A percentile compares a stretch with the other conserved stretches of the same genome.
These are phyloP conservation scores for Vireo griseus DNA, from an alignment of 2,797 vertebrate genomes.

Conservation along the genomic window DNA sequence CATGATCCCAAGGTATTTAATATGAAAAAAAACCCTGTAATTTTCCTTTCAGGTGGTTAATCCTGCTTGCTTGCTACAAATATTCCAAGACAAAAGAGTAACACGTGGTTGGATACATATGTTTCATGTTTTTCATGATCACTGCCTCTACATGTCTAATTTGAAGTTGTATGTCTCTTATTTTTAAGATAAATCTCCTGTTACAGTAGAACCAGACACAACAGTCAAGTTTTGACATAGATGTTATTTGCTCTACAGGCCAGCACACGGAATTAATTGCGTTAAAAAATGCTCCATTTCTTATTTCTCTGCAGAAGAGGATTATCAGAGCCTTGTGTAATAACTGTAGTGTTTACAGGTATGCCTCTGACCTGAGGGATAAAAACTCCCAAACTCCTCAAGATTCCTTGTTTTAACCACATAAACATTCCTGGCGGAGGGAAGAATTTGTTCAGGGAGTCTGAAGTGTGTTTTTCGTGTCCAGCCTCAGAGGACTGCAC, in stretches of 20 bases:
- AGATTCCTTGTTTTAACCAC: neutral
- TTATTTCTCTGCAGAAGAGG: neutral
- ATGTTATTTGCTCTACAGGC: neutral
- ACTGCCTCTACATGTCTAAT: neutral
- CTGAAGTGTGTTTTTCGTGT: neutral
- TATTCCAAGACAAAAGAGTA: neutral
- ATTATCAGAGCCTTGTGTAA: neutral
- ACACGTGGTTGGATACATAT: rapidly evolving
- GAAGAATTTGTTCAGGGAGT: neutral
- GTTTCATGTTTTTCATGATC: neutral
- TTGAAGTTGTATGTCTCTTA: neutral
- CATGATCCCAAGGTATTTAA: neutral
- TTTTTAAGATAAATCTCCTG: neutral
- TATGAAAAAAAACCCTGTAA: neutral
- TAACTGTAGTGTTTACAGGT: neutral
- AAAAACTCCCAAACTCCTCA: neutral
- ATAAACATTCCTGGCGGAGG: neutral
- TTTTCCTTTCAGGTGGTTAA: neutral
- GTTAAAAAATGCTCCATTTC: neutral
- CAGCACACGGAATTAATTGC: neutral
- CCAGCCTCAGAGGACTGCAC: neutral
- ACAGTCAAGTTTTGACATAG: neutral
- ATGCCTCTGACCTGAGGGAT: neutral
- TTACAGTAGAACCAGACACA: neutral
- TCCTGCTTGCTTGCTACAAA: neutral